phyloP scores from a whole-genome alignment of 1,140 invertebrate species.

The Platyura marginata region DNA sequence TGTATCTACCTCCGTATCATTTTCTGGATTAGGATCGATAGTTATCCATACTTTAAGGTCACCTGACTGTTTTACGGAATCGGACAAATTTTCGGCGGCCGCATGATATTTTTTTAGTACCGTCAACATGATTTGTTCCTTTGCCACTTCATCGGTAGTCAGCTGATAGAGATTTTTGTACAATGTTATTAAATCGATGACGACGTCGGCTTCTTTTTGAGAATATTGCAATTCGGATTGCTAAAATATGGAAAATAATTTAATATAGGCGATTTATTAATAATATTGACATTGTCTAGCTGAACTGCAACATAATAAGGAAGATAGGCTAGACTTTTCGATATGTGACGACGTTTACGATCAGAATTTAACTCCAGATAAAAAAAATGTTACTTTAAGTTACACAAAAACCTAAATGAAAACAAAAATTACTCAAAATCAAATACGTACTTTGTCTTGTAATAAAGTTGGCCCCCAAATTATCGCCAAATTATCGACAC shows the following conservation, averaged over 20 bases:
- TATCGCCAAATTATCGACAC: constrained; percentile 56
- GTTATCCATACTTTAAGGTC: constrained; percentile 63
- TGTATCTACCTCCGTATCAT: constrained; percentile 14
- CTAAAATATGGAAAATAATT: no score
- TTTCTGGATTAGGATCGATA: constrained; percentile 17
- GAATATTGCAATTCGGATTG: constrained; percentile 37
- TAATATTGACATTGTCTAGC: no score
- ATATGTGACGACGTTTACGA: no score
- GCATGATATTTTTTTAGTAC: constrained; percentile 49
- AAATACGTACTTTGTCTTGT: constrained; percentile 41
- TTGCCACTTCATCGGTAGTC: constrained; percentile 29
- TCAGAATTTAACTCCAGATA: no score
- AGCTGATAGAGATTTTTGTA: constrained; percentile 32
- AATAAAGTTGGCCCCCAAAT: constrained; percentile 71
- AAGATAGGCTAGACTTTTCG: neutral
- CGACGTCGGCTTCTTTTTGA: constrained; percentile 40
- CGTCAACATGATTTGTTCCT: constrained; percentile 49
- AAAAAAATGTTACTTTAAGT: no score
- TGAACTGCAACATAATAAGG: constrained; percentile 5
- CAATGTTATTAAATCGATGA: constrained; percentile 43
- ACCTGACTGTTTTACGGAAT: constrained; percentile 45
- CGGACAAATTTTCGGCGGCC: constrained; percentile 23
- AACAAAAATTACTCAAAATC: no score
- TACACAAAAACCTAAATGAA: no score
- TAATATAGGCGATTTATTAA: no score